Percentiles rank a stretch among this genome's conserved stretches.
These are phyloP conservation scores for Oryzias woworae DNA, from an alignment of 2,113 vertebrate species.

Conservation along the genomic window DNA sequence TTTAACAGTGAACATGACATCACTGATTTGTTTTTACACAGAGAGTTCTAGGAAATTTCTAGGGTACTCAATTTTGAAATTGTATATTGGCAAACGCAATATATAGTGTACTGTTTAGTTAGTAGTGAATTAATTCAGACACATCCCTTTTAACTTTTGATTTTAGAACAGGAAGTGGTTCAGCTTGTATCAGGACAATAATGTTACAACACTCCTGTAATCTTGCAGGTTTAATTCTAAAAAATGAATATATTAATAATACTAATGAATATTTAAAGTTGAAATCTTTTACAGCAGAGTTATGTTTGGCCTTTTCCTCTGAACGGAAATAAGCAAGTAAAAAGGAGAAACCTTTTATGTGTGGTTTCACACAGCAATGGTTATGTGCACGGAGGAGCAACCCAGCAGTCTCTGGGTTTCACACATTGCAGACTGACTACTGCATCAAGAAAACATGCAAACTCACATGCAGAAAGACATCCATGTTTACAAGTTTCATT, in stretches of 20 bases:
- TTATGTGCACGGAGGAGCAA: neutral
- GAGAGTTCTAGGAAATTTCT: too few relatives aligned
- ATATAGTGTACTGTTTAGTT: too few relatives aligned
- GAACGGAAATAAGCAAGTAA: slow-evolving; percentile 8
- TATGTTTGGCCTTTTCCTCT: neutral
- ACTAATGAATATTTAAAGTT: too few relatives aligned
- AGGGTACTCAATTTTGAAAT: too few relatives aligned
- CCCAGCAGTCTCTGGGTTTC: neutral
- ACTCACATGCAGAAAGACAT: neutral
- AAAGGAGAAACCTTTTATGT: neutral
- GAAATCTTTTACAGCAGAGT: neutral
- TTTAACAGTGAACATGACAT: too few relatives aligned
- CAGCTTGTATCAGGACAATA: slow-evolving; percentile 5
- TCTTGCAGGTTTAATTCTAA: slow-evolving; percentile 1
- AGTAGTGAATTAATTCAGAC: too few relatives aligned
- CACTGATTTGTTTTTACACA: too few relatives aligned
- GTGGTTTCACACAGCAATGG: neutral
- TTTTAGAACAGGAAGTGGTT: slow-evolving; percentile 7
- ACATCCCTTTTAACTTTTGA: slow-evolving; percentile 16
- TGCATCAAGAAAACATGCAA: neutral
- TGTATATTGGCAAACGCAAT: too few relatives aligned
- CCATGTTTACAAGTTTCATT: slow-evolving; percentile 63
- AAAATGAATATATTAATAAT: neutral
- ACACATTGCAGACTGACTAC: neutral
- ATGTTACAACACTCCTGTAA: neutral